Base-by-base conservation (phyloP, 2,888 invertebrate species). In the Andrena praecox region DNA sequence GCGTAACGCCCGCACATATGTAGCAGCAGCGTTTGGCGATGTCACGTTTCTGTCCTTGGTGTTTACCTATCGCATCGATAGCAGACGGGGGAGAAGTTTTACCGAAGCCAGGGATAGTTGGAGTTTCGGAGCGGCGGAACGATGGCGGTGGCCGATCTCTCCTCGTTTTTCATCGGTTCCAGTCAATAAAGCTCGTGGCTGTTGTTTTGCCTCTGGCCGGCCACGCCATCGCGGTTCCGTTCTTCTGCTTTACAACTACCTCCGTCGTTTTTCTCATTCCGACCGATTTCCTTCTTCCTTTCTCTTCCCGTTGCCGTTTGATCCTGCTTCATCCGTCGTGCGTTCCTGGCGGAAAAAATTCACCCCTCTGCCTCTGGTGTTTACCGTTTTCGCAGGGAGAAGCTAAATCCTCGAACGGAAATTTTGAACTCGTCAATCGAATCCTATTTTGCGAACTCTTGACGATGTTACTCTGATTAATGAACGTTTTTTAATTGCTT, bases 131-230 rank as follows among this genome's bases (percentile, higher is more conserved):
- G 76, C 67, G 60, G 66, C 35, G 67, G 81, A 73, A 70, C 71
- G 77, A 80, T 76, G 80, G 70, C 80, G 78, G 77, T 85, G 77
- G 81, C 80, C 87, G 83, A 85, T 89, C 76, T 86, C 86, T 87
- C 87, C 89, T 89, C 90, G 89, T 91, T 91, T 91, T 92, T 92
- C 90, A 91, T 92, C 89, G 89, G 90, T 92, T 92, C 91, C 92
- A 91, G 91, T 89, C 91, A 92, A 92, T 92, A 92, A 92, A 92
- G 89, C 89, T 89, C 86, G 87, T 89, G 83, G 90, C 88, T 89
- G 88, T 91, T 91, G 92, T 91, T 92, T 92, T 91, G 91, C 90
- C 89, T 89, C 88, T 82, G 91, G 90, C 89, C 91, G 91, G 90
- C 92, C 91, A 86, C 90, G 85, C 85, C 86, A 86, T 87, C 88